phyloP scores from a whole-genome alignment of 2,797 vertebrate genomes.

The Acanthopagrus latus region DNA sequence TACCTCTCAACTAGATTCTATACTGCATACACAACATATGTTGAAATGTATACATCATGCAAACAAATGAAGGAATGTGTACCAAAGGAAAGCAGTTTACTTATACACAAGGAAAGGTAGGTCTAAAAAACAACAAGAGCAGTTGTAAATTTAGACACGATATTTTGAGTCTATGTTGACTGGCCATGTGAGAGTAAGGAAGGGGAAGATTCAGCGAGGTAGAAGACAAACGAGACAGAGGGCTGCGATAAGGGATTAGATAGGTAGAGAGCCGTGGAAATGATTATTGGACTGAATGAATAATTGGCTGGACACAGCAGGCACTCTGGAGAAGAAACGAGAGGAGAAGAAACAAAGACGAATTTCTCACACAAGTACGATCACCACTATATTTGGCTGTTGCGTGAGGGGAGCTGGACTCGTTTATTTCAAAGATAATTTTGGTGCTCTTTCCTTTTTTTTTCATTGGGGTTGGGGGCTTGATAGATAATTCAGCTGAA shows the following conservation, averaged over 20 bases:
- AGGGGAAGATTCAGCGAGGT: slow-evolving; percentile 13
- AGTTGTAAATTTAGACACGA: background rate
- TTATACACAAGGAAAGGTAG: background rate
- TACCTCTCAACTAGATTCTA: background rate
- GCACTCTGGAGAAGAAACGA: background rate
- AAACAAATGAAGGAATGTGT: background rate
- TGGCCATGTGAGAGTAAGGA: slow-evolving; percentile 19
- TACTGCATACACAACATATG: background rate
- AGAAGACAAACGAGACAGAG: slow-evolving; percentile 36
- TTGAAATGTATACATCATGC: background rate
- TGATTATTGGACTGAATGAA: slow-evolving; percentile 34
- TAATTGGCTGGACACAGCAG: slow-evolving; percentile 37
- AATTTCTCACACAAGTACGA: background rate
- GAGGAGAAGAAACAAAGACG: background rate
- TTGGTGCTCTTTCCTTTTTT: too few species aligned
- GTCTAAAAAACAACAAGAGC: background rate
- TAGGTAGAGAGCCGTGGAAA: slow-evolving; percentile 22
- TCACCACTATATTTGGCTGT: background rate
- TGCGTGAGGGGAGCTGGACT: background rate
- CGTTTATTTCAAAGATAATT: too few species aligned
- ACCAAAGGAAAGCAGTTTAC: background rate
- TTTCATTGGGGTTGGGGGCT: too few species aligned
- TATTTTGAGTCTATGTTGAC: slow-evolving; percentile 2
- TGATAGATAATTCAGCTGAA: too few species aligned
- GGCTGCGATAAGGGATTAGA: slow-evolving; percentile 43